Base-by-base conservation (phyloP, 2,888 invertebrate genomes). In the Macrostomum cliftonense region DNA sequence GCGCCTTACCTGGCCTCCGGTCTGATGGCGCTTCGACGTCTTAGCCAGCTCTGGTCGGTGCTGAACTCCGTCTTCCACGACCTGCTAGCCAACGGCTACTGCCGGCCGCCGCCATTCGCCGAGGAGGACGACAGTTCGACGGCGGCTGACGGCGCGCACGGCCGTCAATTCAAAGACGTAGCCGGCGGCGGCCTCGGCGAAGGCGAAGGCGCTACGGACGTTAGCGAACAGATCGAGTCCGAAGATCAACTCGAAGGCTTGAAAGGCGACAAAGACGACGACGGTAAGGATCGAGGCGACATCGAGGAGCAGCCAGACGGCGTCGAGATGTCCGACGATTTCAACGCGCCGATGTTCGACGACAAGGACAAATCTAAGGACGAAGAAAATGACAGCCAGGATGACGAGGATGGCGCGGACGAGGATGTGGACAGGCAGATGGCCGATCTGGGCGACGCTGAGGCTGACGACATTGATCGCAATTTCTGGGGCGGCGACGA, bases 251-350 rank as follows among this genome's bases (percentile, higher is more conserved):
- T 46, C 7, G 43, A 44, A 45, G 47, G 43, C 28, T 28, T 43
- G 19, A 20, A 43, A 43, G 17, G 17, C 17, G 43, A 40, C 19
- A 17, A 19, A 40, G 39, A 49, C 44, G 89, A 91, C 51, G 89
- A 87, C 58, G 84, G 88, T 0, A 77, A 78, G 39, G 53, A 44
- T 37, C 51, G 28, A 14, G 37, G 52, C n/a, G 42, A 53, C 80
- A 81, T 37, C 79, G 81, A 44, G 83, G 82, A 60, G 78, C 42
- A 53, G 40, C 68, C 69, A 51, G 66, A 70, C 50, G 70, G 67
- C 44, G 67, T 93, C 48, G 89, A 93, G 60, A 89, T 93, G 87
- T 82, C 83, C 16, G 89, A 91, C 57, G 86, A 95, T 65, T 89
- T 95, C 63, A 88, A 88, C 50, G 85, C 82, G 0, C 81, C 84